Conservation (phyloP, 2,797 vertebrate genomes). For the Chelmon rostratus region DNA sequence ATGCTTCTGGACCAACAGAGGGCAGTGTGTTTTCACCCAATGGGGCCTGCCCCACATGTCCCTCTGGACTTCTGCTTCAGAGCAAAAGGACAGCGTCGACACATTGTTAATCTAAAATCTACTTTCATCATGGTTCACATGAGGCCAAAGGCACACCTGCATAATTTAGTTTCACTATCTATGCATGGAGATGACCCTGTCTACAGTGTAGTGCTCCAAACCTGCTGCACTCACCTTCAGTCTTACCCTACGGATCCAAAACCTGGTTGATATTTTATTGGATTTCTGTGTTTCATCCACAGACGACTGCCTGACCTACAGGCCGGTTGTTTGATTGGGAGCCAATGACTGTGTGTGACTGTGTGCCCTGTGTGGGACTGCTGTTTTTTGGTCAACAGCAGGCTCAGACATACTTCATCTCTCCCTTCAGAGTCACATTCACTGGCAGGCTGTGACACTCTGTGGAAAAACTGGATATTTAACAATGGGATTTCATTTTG, state of each 20-base stretch:
- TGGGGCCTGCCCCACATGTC: constrained; percentile 14
- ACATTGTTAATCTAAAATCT: constrained; percentile 58
- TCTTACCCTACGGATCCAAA: not conserved
- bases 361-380: not conserved
- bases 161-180: constrained; percentile 47
- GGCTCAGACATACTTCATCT: constrained; percentile 2
- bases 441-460: not conserved
- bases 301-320: constrained; percentile 11
- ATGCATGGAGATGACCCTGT: not conserved
- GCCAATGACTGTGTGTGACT: not conserved
- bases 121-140: constrained; percentile 45
- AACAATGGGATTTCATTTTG: not conserved
- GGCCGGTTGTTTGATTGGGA: constrained; percentile 40
- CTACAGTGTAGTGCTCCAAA: not conserved
- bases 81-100: constrained; percentile 51
- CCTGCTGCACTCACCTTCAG: not conserved
- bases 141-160: constrained; percentile 52
- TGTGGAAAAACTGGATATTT: not conserved
- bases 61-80: constrained; percentile 38
- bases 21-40: constrained; percentile 80
- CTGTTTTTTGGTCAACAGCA: constrained; percentile 7
- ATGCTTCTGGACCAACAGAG: constrained; percentile 73
- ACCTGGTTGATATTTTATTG: constrained; percentile 23
- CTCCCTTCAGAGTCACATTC: not conserved
- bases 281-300: constrained; percentile 33